Base-by-base conservation (phyloP, 1,140 invertebrate genomes). In the Eubasilissa regina region DNA sequence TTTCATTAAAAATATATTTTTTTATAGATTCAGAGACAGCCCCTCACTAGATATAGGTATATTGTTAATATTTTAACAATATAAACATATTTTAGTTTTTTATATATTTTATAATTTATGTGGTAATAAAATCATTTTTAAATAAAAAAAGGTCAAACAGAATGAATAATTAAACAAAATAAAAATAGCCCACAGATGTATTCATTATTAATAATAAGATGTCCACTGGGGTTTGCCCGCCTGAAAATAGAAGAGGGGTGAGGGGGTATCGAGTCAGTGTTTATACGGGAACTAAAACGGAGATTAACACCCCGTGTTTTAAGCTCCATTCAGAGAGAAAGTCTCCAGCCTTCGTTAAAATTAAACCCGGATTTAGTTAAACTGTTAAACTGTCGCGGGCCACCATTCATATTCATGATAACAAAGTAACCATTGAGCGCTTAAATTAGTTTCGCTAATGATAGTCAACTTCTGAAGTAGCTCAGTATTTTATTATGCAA, bases 281-380 rank as follows among this genome's bases (percentile, higher is more conserved):
- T 78, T 79, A 70, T 78, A 81, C 72, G 58, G 53, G 11, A 74
- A 73, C 75, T 79, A 79, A 79, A 79, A 74, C 48, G 19, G 56
- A 77, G 80, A 82, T 82, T 82, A 82, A 82, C 80, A 82, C 80
- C 80, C 77, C 56, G 77, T 77, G 74, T 82, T 82, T 79, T 76
- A 81, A 81, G 76, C 80, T 81, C 74, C 70, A n/a, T 51, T 77
- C 64, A 56, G 55, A 81, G 80, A 75, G 80, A 73, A 78, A 78
- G 79, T 72, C 74, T 74, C 58, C 19, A 56, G 76, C 76, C 72
- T 78, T 81, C 47, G 64, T 78, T 78, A 76, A 75, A 55, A 70
- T 78, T 56, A 77, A 70, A 25, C 75, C 25, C 7, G 62, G 75
- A 68, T 77, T 70, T 21, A 47, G 43, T 70, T 70, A 15, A 70